These are phyloP conservation scores for Coleophora deauratella DNA, from an alignment of 2,888 invertebrate species.

Conservation along the genomic window DNA sequence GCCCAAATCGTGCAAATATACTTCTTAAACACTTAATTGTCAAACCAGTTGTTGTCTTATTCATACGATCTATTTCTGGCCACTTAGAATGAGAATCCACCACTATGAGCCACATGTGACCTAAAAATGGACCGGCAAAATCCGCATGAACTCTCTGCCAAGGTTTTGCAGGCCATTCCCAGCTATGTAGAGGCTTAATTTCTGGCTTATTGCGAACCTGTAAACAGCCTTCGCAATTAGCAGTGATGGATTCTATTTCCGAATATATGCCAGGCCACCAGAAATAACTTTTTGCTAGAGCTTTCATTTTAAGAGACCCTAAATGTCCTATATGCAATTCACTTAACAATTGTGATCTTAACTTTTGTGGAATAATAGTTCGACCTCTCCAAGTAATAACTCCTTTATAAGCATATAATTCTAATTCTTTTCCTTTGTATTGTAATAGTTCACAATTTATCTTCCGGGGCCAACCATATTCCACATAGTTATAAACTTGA, in stretches of 20 bases:
- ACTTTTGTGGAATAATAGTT: constrained; percentile 2
- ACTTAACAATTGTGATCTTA: constrained; percentile 2
- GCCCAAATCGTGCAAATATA: not conserved
- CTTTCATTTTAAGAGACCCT: too few species aligned
- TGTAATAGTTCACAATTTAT: too few species aligned
- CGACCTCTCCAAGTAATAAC: constrained; percentile 6
- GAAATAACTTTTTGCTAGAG: too few species aligned
- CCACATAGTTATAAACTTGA: too few species aligned
- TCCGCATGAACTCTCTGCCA: constrained; percentile 8
- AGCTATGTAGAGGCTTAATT: constrained; percentile 4
- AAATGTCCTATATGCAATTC: too few species aligned
- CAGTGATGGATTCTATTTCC: not conserved
- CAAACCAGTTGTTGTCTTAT: not conserved
- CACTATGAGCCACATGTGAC: constrained; percentile 5
- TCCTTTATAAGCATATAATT: too few species aligned
- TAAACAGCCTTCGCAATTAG: too few species aligned
- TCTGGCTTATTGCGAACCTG: not conserved
- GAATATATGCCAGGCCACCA: constrained; percentile 2
- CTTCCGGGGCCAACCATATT: too few species aligned
- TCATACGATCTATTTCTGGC: not conserved
- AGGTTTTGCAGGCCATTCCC: constrained; percentile 6
- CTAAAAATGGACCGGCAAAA: constrained; percentile 8
- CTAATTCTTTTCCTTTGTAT: too few species aligned
- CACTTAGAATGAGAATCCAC: constrained; percentile 7
- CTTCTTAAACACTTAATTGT: constrained; percentile 1